Conservation (phyloP, 2,888 invertebrate genomes). For the Sympetrum striolatum region DNA sequence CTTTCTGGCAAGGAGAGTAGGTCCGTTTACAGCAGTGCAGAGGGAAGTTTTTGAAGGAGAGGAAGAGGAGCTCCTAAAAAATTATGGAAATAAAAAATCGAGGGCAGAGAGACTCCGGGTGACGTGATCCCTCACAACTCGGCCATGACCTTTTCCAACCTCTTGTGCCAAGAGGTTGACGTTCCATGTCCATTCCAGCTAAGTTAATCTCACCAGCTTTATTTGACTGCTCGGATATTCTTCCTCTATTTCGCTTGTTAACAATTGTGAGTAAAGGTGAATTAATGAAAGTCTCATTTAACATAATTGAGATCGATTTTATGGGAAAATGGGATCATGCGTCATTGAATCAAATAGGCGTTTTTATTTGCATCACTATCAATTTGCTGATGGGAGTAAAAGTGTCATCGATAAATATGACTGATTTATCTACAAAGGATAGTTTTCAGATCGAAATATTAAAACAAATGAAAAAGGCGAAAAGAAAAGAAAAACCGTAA, state of each 20-base stretch:
- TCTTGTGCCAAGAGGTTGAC: not conserved
- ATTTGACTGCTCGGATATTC: not conserved
- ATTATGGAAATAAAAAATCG: not conserved
- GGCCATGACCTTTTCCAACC: not conserved
- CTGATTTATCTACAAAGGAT: no score
- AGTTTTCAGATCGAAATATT: no score
- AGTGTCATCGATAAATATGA: no score
- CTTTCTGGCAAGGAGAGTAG: not conserved
- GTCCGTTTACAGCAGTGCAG: not conserved
- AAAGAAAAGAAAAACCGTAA: no score
- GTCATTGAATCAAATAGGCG: no score
- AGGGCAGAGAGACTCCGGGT: not conserved
- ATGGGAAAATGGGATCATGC: no score
- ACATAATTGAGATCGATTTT: no score
- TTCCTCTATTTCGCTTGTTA: not conserved
- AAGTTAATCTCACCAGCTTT: not conserved
- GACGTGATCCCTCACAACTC: not conserved
- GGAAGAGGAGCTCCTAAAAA: not conserved
- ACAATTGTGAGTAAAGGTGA: no score
- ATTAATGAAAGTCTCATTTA: no score
- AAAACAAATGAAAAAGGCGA: no score
- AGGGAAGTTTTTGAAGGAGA: not conserved
- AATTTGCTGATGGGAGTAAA: no score
- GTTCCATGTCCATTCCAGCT: not conserved
- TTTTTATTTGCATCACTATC: no score